Base-by-base conservation (phyloP, 2,888 invertebrate genomes). In the Agrotis puta region DNA sequence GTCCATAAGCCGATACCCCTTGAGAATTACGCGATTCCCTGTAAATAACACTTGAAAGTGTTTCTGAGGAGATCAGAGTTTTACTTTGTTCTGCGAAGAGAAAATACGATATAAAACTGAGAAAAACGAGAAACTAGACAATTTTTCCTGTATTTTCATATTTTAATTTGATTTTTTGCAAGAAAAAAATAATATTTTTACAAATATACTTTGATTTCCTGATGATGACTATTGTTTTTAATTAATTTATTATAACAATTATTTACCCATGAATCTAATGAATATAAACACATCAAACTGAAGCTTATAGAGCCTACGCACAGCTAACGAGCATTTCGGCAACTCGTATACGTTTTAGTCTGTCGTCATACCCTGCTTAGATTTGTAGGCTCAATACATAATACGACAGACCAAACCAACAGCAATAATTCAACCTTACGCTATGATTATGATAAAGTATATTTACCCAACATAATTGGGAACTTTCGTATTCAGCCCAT, bases 401-500 rank as follows among this genome's bases (percentile, higher is more conserved):
- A 33, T 2, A 27, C 39, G 39, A 61, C 11, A 68, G 2, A 33
- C 45, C 1, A 68, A 20, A 45, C 27, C n/a, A 33, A 57, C 13
- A n/a, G 2, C 2, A 71, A 27, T 71, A 70, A 58, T 54, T 45
- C 20, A 61, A 45, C 3, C 20, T 39, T 20, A 39, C 18, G 13
- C 27, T 22, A 56, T 43, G 18, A 48, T 70, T 27, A 70, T 48
- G 57, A 54, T 39, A 69, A 24, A 51, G 13, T 50, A 64, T 16
- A 54, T 58, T 43, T 54, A 66, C 62, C 56, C 50, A 64, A 64
- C 22, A 61, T 59, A 62, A 70, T 65, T 65, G 48, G n/a, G 0
- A 68, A 63, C 56, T 73, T 82, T 77, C 43, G 57, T 67, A 81
- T 81, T 76, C 53, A 64, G 63, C 51, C 64, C 74, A 57, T 78